Percentiles rank a stretch among this genome's conserved stretches.
Evolutionary conservation across 2,113 vertebrate species (phyloP).

Genomic region (Leuciscus idus): DNA sequence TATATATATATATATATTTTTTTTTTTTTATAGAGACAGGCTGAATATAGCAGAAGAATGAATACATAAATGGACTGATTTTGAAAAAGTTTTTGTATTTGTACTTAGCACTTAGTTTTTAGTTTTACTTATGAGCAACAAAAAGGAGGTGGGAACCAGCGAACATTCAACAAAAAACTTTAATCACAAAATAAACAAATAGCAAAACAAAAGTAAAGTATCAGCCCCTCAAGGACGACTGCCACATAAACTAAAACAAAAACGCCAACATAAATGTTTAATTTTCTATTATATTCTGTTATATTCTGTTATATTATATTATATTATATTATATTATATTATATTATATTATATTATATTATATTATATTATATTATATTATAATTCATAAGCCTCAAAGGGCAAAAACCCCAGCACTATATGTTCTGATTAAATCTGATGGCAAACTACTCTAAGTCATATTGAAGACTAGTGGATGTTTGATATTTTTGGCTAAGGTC

Average conservation of each 20-base stretch:
- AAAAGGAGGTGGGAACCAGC: too few relatives aligned
- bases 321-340: background rate
- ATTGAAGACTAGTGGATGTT: slow-evolving; percentile 46
- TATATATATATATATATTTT: too few relatives aligned
- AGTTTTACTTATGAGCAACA: too few relatives aligned
- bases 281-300: background rate
- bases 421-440: slow-evolving; percentile 39
- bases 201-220: too few relatives aligned
- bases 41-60: background rate
- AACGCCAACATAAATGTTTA: too few relatives aligned
- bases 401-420: slow-evolving; percentile 10
- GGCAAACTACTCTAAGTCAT: slow-evolving; percentile 28
- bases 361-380: background rate
- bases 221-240: too few relatives aligned
- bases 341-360: background rate
- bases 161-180: too few relatives aligned
- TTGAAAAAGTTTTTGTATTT: background rate
- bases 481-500: slow-evolving; percentile 53
- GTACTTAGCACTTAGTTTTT: too few relatives aligned
- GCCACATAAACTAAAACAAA: too few relatives aligned
- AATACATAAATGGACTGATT: background rate
- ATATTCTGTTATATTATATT: background rate
- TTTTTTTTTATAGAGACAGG: background rate
- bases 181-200: too few relatives aligned
- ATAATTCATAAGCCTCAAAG: slow-evolving; percentile 31